A percentile compares a stretch with the other conserved stretches of the same genome.
Conservation (phyloP, 2,113 vertebrate genomes). For the Platichthys stellatus region DNA sequence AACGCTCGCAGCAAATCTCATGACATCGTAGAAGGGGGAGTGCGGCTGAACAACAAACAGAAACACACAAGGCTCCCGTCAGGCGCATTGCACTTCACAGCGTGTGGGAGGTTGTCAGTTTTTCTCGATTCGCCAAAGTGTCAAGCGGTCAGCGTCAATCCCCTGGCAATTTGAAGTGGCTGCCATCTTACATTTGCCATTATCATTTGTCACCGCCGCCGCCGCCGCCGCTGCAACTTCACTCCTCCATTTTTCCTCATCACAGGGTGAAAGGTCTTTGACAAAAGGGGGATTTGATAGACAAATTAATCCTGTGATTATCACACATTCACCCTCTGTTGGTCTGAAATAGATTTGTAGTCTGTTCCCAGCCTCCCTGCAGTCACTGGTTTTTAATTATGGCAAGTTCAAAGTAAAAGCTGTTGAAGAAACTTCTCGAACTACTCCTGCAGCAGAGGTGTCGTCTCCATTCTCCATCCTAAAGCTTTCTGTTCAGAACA, state of each 20-base stretch:
- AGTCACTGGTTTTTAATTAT: background rate
- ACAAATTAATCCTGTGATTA: constrained; percentile 30
- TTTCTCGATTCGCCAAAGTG: constrained; percentile 30
- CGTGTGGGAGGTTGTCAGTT: constrained; percentile 25
- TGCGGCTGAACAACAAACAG: constrained; percentile 20
- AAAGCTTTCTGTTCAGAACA: background rate
- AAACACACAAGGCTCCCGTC: background rate
- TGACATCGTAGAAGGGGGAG: constrained; percentile 40
- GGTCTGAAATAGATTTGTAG: background rate
- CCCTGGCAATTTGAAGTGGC: constrained; percentile 44
- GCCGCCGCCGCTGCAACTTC: background rate
- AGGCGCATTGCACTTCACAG: background rate
- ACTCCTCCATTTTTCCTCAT: constrained; percentile 14
- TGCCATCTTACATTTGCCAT: constrained; percentile 58
- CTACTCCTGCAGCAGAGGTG: background rate
- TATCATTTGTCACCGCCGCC: constrained; percentile 46
- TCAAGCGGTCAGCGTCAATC: constrained; percentile 55
- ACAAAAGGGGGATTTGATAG: constrained; percentile 47
- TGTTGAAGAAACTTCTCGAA: background rate
- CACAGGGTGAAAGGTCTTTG: constrained; percentile 35
- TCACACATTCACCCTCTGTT: background rate
- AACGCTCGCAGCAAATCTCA: constrained; percentile 51
- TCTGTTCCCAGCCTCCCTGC: background rate
- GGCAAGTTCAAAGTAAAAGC: background rate
- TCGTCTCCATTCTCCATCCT: background rate